These are phyloP conservation scores for Lamprotornis superbus DNA, from an alignment of 2,113 vertebrate species.

Conservation along the genomic window DNA sequence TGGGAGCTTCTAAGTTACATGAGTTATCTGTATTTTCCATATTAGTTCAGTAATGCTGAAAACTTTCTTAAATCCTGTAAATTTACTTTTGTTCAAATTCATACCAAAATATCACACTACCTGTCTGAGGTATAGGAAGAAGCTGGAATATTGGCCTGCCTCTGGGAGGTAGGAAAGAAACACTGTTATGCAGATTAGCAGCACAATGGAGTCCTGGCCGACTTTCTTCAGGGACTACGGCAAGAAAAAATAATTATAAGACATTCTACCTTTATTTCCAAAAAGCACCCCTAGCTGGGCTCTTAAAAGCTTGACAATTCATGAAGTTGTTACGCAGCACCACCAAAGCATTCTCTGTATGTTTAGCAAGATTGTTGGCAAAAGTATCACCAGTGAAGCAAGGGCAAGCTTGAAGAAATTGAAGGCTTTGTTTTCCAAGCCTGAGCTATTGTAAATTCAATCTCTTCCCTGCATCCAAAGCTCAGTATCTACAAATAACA, in stretches of 20 bases:
- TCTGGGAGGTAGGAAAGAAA: constrained; percentile 89
- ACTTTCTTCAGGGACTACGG: constrained; percentile 85
- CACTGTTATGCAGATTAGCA: constrained; percentile 90
- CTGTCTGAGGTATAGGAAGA: constrained; percentile 90
- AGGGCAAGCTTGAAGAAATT: not conserved
- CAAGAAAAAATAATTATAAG: not conserved
- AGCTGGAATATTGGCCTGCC: constrained; percentile 90
- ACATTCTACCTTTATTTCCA: not conserved
- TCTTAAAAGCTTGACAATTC: not conserved
- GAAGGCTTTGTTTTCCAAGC: not conserved
- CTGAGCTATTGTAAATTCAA: not conserved
- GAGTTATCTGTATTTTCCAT: not conserved
- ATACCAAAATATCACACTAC: constrained; percentile 31
- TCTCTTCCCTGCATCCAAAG: not conserved
- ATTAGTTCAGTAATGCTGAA: not conserved
- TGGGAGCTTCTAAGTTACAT: not conserved
- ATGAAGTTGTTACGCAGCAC: accelerated
- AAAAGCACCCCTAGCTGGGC: not conserved
- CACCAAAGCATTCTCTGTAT: not conserved
- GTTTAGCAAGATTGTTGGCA: not conserved
- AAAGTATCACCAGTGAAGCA: not conserved
- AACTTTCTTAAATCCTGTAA: not conserved
- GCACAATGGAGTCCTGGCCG: constrained; percentile 86
- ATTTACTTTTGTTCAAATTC: not conserved
- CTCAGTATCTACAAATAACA: not conserved